Base-by-base conservation (phyloP, 2,888 invertebrate genomes). In the Nipponacmea schrenckii region DNA sequence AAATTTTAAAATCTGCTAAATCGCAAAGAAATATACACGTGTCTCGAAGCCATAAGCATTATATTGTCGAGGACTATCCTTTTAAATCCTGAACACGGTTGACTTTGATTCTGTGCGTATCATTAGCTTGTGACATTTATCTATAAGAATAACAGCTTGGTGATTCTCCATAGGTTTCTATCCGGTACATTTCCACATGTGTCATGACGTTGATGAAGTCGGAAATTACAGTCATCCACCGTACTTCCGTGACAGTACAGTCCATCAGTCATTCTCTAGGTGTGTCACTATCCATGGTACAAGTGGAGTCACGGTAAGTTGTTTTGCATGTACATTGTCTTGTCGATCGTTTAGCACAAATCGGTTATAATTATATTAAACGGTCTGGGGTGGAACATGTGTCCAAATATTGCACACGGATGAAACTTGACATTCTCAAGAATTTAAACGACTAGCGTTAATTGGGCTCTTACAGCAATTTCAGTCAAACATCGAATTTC, bases 101-200 rank as follows among this genome's bases (percentile, higher is more conserved):
- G n/a, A n/a, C n/a, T n/a, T n/a, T n/a, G n/a, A n/a, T n/a, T n/a
- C 2, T 31, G 31, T 5, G 31, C 5, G 31, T 31, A 31, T 31
- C 31, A 31, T 31, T 10, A 8, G 10, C 10, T 39, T 39, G 4
- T 1, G 39, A 10, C 5, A 5, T 39, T 39, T 39, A 39, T 39
- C 39, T 39, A 39, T 39, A 8, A 39, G 39, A 8, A 10, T 39
- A 39, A 39, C 8, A 1, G 1, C 39, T 39, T 39, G 39, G 39
- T 31, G 39, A 39, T 39, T 39, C 39, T 10, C 10, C 39, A 39
- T 39, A 72, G 85, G 81, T 2, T 75, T 77, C 17, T 84, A 85
- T 69, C 85, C 85, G 5, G 78, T 85, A 62, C 83, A 85, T 75
- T 86, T 82, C 73, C 85, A 86, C 73, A 73, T 84, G 78, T 76